Base-by-base conservation (phyloP, 1,140 invertebrate species). In the Brachystomella parvula region DNA sequence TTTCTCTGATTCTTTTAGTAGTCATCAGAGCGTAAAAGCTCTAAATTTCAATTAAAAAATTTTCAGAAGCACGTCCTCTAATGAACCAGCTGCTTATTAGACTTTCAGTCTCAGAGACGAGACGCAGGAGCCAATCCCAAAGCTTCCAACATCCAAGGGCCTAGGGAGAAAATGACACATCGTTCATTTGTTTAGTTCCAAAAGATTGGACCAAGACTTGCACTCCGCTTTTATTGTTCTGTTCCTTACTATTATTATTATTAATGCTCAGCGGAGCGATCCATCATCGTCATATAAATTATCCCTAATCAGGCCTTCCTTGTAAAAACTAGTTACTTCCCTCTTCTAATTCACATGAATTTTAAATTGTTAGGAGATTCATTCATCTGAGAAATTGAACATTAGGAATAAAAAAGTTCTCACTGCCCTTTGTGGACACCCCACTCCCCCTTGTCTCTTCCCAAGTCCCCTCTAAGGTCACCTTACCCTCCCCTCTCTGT, bases 1-100 rank as follows among this genome's bases (percentile, higher is more conserved):
- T 53, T 6, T 53, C 49, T 24, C 21, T 53, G 49, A 53, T 53
- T 53, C 49, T 53, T 53, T 53, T 53, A 53, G 6, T 15, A 53
- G 9, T 53, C 49, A 53, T 19, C 49, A 15, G 49, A 53, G 49
- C 49, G 49, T 53, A 24, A 17, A 26, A 53, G 49, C 49, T 53
- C 12, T 53, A 53, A 53, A 53, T 53, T 53, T 53, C 49, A 53
- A 53, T 53, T 53, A 53, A 53, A 53, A 53, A 19, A 19, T 15
- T 53, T 53, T 53, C 12, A 26, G 24, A 12, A 26, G 49, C 49
- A 53, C 21, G 6, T 9, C 12, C 9, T 53, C 49, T 53, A 53
- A 53, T 53, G 49, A 53, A 53, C 49, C 49, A 53, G 49, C 49
- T 53, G 49, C 49, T 53, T 53, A 53, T 53, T 53, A 53, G 12